Evolutionary conservation across 2,113 vertebrate genomes (phyloP), one percentile per base, ranked within the genome.

Genomic region (Polypterus senegalus): DNA sequence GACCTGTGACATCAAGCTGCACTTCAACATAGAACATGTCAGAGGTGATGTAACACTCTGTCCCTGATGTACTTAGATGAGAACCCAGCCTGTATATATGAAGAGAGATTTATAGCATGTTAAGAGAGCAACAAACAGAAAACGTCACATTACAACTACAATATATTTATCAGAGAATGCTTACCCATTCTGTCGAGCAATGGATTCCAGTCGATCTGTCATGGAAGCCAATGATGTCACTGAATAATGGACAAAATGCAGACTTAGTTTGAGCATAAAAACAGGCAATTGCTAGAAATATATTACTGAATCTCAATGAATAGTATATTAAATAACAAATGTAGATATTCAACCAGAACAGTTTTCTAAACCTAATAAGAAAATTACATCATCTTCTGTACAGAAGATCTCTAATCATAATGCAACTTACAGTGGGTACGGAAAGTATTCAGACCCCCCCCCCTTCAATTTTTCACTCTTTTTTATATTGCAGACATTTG

Each of bases 21-120:
- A 98, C 93, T 68, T 98, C 94, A 72, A 99, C 90, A n/a, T 99
- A 99, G 74, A 99, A 99, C 91, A 97, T 93, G 79, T 99, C 96
- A 1, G 92, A 94, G 48, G 92, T 97, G 83, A 99, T 97, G 86
- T 98, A 98, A 67, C 95, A 99, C 77, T 99, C 96, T 5, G 94
- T 98, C 69, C 91, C 92, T 7, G 91, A 93, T 3, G 92, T 89
- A 51, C 93, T 97, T 71, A 97, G 89, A 74, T 99, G 94, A 66
- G 94, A 99, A 5, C 91, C 88, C 49, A 99, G 85, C 83, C 96
- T 98, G 49, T 27, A 27, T 27, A 53, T 51, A 5, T 5, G 52
- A 1, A 61, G n/a, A 51, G 3, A 52, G 48, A 49, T 5, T 11
- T 27, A 59, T 45, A 1, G 10, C 2, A 70, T 45, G 63, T 5